These are phyloP conservation scores for Torymus tubicola DNA, from an alignment of 2,888 invertebrate genomes.

Conservation along the genomic window DNA sequence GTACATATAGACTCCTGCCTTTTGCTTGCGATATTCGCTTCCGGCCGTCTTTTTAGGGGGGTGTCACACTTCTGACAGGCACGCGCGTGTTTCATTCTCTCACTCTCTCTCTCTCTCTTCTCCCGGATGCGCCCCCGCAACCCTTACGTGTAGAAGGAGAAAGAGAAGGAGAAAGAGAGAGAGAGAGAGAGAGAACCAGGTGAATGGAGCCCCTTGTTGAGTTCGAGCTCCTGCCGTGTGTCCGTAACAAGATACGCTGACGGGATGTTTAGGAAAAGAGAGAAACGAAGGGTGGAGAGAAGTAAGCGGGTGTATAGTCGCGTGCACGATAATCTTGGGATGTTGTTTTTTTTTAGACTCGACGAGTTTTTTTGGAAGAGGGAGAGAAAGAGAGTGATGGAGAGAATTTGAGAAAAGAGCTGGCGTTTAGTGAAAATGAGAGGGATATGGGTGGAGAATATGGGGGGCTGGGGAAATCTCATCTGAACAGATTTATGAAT, in stretches of 20 bases:
- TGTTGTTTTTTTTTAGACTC: slow-evolving; percentile 7
- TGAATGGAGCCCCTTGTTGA: slow-evolving; percentile 15
- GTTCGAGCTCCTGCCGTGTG: not conserved
- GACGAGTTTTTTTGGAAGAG: too few relatives aligned
- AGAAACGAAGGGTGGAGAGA: too few relatives aligned
- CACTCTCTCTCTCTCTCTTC: slow-evolving; percentile 18
- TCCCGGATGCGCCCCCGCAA: slow-evolving; percentile 7
- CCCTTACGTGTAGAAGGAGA: slow-evolving; percentile 27
- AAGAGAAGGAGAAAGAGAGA: too few relatives aligned
- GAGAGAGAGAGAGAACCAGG: slow-evolving; percentile 26
- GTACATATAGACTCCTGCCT: too few relatives aligned
- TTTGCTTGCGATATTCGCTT: slow-evolving; percentile 19
- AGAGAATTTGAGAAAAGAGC: too few relatives aligned
- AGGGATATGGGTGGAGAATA: too few relatives aligned
- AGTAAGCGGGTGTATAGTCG: too few relatives aligned
- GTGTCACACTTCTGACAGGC: slow-evolving; percentile 38
- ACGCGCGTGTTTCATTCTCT: slow-evolving; percentile 28
- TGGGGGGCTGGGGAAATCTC: too few relatives aligned
- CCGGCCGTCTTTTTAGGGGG: slow-evolving; percentile 24
- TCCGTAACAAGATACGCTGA: slow-evolving; percentile 40
- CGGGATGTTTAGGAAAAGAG: slow-evolving; percentile 12
- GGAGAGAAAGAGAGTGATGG: too few relatives aligned
- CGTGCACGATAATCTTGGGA: too few relatives aligned
- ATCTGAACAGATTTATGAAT: too few relatives aligned
- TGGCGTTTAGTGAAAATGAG: too few relatives aligned